Evolutionary conservation across 2,888 invertebrate species (phyloP), one percentile per base, ranked within the genome.

Genomic region (Thysanoteuthis rhombus): DNA sequence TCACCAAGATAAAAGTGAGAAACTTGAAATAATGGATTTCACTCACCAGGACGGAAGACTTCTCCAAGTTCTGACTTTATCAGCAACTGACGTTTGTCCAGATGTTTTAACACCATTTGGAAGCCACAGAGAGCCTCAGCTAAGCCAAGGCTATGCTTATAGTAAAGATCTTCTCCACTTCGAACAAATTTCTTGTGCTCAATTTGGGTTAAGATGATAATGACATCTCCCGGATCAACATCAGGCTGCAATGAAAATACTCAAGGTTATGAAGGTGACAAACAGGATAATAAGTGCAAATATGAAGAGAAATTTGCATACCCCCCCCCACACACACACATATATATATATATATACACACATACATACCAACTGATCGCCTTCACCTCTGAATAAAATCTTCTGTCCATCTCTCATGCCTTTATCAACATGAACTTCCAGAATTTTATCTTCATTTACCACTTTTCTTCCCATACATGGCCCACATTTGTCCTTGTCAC

Each of bases 41-140:
- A 94, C 96, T 98, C 98, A 97, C 98, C 98, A 93, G 99, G 98
- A 96, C 98, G 98, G 94, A 99, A 98, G 38, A 99, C 98, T 95
- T 98, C 98, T 36, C 99, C 99, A 12, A 98, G 98, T 93, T 98
- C 97, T 95, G 98, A 98, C 97, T 98, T 98, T 93, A 99, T 97
- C 93, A 99, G 97, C 94, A 99, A 97, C 96, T 98, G 98, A 93
- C 99, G 98, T 0, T 98, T 99, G 97, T 99, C 99, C 95, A 99
- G 97, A 97, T 99, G 99, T 96, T 98, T 98, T n/a, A 99, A 97
- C 93, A 98, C 97, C 97, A 98, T 98, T 94, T 98, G 97, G 97
- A 99, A 98, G 16, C 99, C 99, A 97, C 99, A 99, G 25, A 99
- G 97, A 32, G 99, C 98, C 97, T 99, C 99, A 5, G 98, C 98